Percentiles rank a stretch among this genome's conserved stretches.
phyloP scores from a whole-genome alignment of 2,797 vertebrate genomes.

The Gymnothorax javanicus region DNA sequence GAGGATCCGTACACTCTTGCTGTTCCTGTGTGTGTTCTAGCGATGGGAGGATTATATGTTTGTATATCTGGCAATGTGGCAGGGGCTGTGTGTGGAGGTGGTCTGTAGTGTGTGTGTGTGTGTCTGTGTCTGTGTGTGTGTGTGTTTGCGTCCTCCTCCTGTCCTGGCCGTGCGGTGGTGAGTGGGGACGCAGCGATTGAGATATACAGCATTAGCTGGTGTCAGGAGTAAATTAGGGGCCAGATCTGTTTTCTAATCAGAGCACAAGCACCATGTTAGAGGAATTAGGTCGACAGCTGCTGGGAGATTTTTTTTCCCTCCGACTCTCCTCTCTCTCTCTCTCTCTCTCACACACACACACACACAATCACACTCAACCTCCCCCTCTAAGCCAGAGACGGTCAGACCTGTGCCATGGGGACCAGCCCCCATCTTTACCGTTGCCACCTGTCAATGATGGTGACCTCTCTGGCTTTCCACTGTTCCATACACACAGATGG shows the following conservation, averaged over 20 bases:
- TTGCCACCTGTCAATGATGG: slow-evolving; percentile 73
- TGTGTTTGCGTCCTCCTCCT: no score
- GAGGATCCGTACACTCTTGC: background rate
- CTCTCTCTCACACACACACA: slow-evolving; percentile 43
- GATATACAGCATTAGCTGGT: slow-evolving; percentile 89
- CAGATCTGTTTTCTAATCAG: slow-evolving; percentile 98
- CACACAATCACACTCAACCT: slow-evolving; percentile 20
- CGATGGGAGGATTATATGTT: background rate
- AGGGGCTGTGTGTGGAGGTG: background rate
- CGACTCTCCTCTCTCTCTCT: slow-evolving; percentile 41
- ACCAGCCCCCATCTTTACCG: slow-evolving; percentile 68
- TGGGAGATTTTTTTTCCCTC: slow-evolving; percentile 71
- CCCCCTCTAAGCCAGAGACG: slow-evolving; percentile 59
- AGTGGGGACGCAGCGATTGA: slow-evolving; percentile 76
- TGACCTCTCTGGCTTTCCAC: slow-evolving; percentile 38
- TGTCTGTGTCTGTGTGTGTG: background rate
- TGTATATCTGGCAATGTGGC: slow-evolving; percentile 45
- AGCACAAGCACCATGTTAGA: slow-evolving; percentile 94
- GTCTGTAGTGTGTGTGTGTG: slow-evolving; percentile 32
- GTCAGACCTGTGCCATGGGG: slow-evolving; percentile 72
- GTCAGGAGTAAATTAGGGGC: slow-evolving; percentile 93
- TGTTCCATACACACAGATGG: background rate
- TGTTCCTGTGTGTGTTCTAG: background rate
- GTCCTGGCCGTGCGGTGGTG: slow-evolving; percentile 56
- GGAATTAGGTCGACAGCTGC: slow-evolving; percentile 97